Percentiles rank a stretch among this genome's conserved stretches.
phyloP scores from a whole-genome alignment of 2,888 invertebrate species.

The Chironomus tentans region DNA sequence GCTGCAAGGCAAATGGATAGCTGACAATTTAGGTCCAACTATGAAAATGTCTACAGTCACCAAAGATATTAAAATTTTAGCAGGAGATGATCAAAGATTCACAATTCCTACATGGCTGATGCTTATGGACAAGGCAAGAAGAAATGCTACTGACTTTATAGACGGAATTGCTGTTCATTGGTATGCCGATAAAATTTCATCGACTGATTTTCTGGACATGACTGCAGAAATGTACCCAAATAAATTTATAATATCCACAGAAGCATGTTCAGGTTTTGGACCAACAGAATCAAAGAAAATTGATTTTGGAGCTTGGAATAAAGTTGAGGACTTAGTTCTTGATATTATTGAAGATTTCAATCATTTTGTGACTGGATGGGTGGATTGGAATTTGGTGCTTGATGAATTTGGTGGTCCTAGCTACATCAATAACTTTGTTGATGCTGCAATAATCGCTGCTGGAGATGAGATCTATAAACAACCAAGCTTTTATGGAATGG shows the following conservation, averaged over 20 bases:
- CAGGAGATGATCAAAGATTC: conserved; percentile 66
- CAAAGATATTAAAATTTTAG: conserved; percentile 53
- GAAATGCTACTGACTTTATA: conserved; percentile 50
- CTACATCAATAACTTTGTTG: conserved; percentile 49
- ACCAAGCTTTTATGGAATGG: conserved; percentile 77
- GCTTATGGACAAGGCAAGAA: conserved; percentile 46
- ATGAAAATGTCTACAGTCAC: conserved; percentile 43
- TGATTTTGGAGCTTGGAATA: conserved; percentile 62
- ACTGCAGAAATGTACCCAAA: conserved; percentile 54
- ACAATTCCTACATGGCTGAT: conserved; percentile 56
- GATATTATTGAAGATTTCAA: conserved; percentile 64
- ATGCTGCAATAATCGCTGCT: conserved; percentile 57
- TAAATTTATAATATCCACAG: conserved; percentile 68
- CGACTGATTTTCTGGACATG: conserved; percentile 47
- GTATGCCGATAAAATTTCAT: conserved; percentile 59
- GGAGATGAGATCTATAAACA: conserved; percentile 75
- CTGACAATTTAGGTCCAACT: conserved; percentile 63
- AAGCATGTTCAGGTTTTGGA: conserved; percentile 64
- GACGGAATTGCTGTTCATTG: conserved; percentile 77
- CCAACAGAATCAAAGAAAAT: conserved; percentile 49
- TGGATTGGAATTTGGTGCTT: conserved; percentile 83
- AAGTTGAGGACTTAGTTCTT: conserved; percentile 58
- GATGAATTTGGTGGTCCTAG: conserved; percentile 72
- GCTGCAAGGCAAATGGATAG: conserved; percentile 56
- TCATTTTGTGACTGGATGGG: conserved; percentile 71